A percentile compares a stretch with the other conserved stretches of the same genome.
These are phyloP conservation scores for Borostomias antarcticus DNA, from an alignment of 2,797 vertebrate species.

Conservation along the genomic window DNA sequence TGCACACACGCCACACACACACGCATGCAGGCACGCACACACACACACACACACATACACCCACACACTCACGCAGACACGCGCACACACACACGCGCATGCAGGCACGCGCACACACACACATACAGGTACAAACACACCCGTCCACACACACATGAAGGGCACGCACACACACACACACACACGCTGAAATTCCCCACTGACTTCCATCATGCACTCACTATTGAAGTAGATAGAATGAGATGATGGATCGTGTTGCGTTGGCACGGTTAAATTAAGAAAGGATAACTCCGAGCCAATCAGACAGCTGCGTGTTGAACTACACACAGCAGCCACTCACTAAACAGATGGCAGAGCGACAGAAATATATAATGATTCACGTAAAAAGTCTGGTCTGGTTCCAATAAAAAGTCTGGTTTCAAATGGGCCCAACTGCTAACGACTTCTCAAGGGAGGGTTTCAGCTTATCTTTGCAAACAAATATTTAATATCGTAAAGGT, in stretches of 20 bases:
- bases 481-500: slow-evolving; percentile 76
- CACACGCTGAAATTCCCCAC: too few relatives aligned
- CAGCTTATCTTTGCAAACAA: slow-evolving; percentile 59
- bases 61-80: too few relatives aligned
- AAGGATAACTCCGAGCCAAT: background rate
- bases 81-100: too few relatives aligned
- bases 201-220: too few relatives aligned
- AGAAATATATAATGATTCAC: background rate
- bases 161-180: too few relatives aligned
- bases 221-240: too few relatives aligned
- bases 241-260: slow-evolving; percentile 22
- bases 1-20: too few relatives aligned
- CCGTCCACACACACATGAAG: too few relatives aligned
- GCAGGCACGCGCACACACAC: too few relatives aligned
- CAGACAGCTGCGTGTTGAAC: background rate
- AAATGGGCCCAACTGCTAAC: background rate
- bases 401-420: slow-evolving; percentile 21
- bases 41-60: too few relatives aligned
- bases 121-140: too few relatives aligned
- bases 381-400: slow-evolving; percentile 7
- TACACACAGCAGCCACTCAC: slow-evolving; percentile 10
- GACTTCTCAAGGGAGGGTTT: slow-evolving; percentile 26
- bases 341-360: background rate
- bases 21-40: too few relatives aligned
- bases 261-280: slow-evolving; percentile 12